Percentiles rank a stretch among this genome's conserved stretches.
These are phyloP conservation scores for Vollenhovia emeryi DNA, from an alignment of 1,140 invertebrate species.

Conservation along the genomic window DNA sequence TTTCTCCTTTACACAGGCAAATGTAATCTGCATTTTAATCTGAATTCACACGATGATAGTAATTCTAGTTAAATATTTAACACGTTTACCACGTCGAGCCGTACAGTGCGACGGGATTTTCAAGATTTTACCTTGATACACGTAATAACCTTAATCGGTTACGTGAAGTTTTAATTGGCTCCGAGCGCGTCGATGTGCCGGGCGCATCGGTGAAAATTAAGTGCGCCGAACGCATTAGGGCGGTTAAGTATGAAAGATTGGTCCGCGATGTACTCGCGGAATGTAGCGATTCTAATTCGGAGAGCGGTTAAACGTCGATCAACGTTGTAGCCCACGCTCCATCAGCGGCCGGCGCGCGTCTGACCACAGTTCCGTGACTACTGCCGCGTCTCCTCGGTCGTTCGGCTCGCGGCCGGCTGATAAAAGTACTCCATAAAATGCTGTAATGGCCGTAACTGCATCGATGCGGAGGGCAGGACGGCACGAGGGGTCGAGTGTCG, in stretches of 20 bases:
- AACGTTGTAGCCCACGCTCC: constrained; percentile 15
- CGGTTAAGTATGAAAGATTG: background rate
- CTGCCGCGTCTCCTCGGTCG: constrained; percentile 48
- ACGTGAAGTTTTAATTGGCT: background rate
- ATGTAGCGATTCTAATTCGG: constrained; percentile 12
- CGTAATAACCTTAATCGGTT: background rate
- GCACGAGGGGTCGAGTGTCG: constrained; percentile 8
- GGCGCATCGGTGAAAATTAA: background rate
- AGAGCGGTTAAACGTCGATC: constrained; percentile 37
- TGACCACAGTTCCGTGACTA: constrained; percentile 70
- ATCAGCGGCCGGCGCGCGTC: constrained; percentile 50
- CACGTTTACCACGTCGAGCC: background rate
- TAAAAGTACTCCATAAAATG: constrained; percentile 74
- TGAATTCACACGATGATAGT: background rate
- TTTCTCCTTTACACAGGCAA: constrained; percentile 11
- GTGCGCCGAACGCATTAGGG: background rate
- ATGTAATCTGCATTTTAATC: constrained; percentile 36
- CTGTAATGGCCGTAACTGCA: constrained; percentile 68
- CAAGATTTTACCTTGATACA: background rate
- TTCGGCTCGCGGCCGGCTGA: constrained; percentile 59
- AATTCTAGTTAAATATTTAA: background rate
- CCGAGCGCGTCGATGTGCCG: background rate
- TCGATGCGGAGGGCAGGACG: constrained; percentile 47
- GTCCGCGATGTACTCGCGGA: background rate
- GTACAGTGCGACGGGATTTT: background rate